phyloP scores from a whole-genome alignment of 2,888 invertebrate species.

The Cybosia mesomella region DNA sequence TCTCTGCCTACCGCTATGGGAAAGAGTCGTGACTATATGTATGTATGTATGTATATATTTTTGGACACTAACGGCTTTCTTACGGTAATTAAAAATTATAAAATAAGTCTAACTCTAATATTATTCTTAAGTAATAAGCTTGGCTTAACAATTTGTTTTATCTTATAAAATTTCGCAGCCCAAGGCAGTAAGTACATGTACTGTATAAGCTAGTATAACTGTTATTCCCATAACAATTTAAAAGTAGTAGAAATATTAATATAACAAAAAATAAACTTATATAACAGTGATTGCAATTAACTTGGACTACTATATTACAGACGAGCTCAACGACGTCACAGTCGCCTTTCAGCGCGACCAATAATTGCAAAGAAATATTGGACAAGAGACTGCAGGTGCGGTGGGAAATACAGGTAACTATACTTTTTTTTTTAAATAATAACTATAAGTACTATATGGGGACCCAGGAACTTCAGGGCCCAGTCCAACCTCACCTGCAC shows the following conservation, averaged over 20 bases:
- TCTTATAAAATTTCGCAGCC: background rate
- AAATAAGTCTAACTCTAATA: no score
- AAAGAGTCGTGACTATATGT: no score
- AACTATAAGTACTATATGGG: background rate
- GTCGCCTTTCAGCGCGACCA: conserved; percentile 84
- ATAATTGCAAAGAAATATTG: conserved; percentile 94
- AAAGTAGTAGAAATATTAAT: background rate
- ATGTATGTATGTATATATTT: no score
- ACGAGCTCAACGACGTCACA: conserved; percentile 92
- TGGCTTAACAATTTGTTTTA: background rate
- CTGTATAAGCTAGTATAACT: background rate
- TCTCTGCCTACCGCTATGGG: no score
- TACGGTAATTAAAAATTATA: no score
- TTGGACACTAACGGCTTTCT: background rate
- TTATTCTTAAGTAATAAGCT: background rate
- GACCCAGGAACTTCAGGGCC: background rate
- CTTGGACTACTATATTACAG: conserved; percentile 83
- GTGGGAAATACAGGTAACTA: conserved; percentile 91
- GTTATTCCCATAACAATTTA: background rate
- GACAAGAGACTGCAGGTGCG: conserved; percentile 94
- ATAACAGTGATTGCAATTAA: conserved; percentile 17
- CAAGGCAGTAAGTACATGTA: background rate
- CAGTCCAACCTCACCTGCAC: background rate
- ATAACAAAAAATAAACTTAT: background rate
- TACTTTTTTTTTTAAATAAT: conserved; percentile 21